Evolutionary conservation across 2,888 invertebrate species (phyloP), one percentile per base, ranked within the genome.

Genomic region (Coecobrya sp.): DNA sequence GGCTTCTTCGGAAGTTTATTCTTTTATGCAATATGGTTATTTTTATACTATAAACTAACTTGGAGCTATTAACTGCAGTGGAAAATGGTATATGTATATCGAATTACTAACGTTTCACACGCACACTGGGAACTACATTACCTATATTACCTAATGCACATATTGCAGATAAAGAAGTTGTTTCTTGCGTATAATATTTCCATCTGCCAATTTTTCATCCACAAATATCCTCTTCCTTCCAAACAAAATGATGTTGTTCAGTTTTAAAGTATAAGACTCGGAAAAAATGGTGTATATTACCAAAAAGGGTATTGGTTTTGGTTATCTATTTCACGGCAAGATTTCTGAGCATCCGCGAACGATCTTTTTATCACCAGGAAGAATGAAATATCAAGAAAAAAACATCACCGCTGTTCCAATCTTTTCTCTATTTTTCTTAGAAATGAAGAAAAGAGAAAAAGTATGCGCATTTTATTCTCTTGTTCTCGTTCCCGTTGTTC

Each of bases 151-250:
- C 25, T 52, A 1, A 85, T 65, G 42, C 27, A 73, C 19, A 25
- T 19, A 42, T 19, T 82, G 62, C 22, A 82, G 82, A 82, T 82
- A 82, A 82, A 42, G 10, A 42, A 62, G 1, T 42, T 82, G 11
- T 36, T 36, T 81, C 36, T 16, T 27, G 16, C n/a, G 30, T n/a
- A 62, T 27, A 62, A 36, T 45, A 65, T 86, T 86, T 25, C 79
- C 76, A 90, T 85, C 85, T 84, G 85, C 89, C 89, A 90, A 90
- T 90, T 90, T 90, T 90, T 90, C 82, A 68, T 82, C 70, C 82
- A 59, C 70, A 89, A 82, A 89, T 70, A 82, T 70, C 25, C 65
- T 82, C 19, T 81, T 81, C 49, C 16, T 65, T 59, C 25, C 22
- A 7, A 30, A 22, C 45, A 45, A 81, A 27, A 59, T 81, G 81